Evolutionary conservation across 2,888 invertebrate genomes (phyloP), one percentile per base, ranked within the genome.

Genomic region (Agapetus fuscipes): DNA sequence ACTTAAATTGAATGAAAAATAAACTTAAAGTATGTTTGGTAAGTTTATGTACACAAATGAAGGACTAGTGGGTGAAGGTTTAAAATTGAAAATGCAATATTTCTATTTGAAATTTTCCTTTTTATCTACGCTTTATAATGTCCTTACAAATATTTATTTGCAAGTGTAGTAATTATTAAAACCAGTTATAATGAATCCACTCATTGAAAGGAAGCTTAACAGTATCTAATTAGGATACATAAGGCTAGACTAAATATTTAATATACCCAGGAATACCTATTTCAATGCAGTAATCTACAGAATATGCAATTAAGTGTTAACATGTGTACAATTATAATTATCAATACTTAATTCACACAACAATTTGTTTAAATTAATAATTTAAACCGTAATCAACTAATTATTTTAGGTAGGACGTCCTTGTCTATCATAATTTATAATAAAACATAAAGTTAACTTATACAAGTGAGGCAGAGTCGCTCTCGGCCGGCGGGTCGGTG

Each of bases 361-460:
- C 37, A 41, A 41, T 37, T 34, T 44, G 66, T 43, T 67, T 66
- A 61, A 64, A 65, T 66, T 66, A 69, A 62, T 66, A 62, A 64
- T 69, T 69, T 63, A 59, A 68, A 70, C 70, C 70, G 70, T 70
- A 70, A 70, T 70, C 69, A 70, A 70, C 70, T 70, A 70, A 70
- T 69, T 69, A 70, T 68, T 48, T 45, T 46, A 48, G 41, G 44
- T 37, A 67, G 67, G 68, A 68, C 65, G 61, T 37, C 61, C 60
- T 62, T 56, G 58, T 65, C 68, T 69, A 69, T 69, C 68, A 68
- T 69, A 69, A 69, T 46, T 43, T 66, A 66, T 61, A 61, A 60
- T 60, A 63, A n/a, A 64, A 64, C 62, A 61, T 63, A 64, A 62
- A 61, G 59, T 59, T 58, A 53, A 51, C 52, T 50, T 55, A 49